These are phyloP conservation scores for Drosophila tanythrix DNA, from an alignment of 2,888 invertebrate species.

Conservation along the genomic window DNA sequence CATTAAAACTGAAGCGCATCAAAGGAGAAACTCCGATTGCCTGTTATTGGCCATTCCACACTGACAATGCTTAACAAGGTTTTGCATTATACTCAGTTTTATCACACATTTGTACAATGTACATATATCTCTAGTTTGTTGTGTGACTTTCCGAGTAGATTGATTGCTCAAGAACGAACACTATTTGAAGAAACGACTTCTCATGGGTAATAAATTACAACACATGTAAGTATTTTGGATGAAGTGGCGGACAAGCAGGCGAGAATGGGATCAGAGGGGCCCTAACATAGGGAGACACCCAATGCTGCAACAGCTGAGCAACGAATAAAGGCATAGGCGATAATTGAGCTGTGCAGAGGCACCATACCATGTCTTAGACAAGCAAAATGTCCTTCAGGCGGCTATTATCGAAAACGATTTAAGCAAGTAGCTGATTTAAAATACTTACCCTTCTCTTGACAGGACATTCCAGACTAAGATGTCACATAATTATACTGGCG, in stretches of 20 bases:
- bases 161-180: not conserved
- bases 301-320: not conserved
- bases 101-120: constrained; percentile 3
- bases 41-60: constrained; percentile 27
- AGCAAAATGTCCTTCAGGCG: not conserved
- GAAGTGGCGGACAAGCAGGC: not conserved
- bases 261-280: not conserved
- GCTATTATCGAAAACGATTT: not conserved
- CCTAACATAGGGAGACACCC: not conserved
- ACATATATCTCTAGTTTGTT: not conserved
- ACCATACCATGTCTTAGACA: not conserved
- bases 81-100: not conserved
- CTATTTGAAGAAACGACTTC: not conserved
- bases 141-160: not conserved
- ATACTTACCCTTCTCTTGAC: not conserved
- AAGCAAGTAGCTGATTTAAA: not conserved
- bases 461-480: not conserved
- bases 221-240: not conserved
- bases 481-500: not conserved
- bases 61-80: constrained; percentile 1
- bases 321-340: not conserved
- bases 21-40: constrained; percentile 32
- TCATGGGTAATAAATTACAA: not conserved
- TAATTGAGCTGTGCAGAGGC: not conserved
- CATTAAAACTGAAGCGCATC: constrained; percentile 21